Base-by-base conservation (phyloP, 1,140 invertebrate species). In the Stratiolaelaps scimitus region DNA sequence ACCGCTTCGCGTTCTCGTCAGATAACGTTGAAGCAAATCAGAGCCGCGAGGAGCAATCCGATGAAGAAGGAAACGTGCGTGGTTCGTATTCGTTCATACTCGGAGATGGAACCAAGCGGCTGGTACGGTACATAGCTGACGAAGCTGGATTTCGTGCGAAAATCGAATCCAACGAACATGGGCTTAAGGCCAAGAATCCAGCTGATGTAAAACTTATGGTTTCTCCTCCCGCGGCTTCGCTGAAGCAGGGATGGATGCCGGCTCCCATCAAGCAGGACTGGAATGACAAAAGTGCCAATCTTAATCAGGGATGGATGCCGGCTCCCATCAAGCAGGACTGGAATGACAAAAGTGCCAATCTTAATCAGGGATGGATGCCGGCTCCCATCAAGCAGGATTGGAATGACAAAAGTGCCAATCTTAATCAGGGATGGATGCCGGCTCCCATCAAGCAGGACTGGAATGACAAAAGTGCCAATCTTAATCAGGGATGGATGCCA, bases 121-220 rank as follows among this genome's bases (percentile, higher is more conserved):
- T 66, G 20, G 69, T 70, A n/a, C 23, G 66, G 19, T 70, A 70
- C 53, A 53, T 70, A 65, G 69, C 69, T 19, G 69, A 69, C 56
- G 60, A 44, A 13, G 66, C 34, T 29, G 67, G 67, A 68, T 68
- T 68, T 45, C 40, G 65, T 20, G 67, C 65, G 19, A 60, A 67
- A 19, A 66, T 68, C 34, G 28, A 68, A 13, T 67, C 67, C 20
- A 68, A 68, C 28, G 67, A 68, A 56, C 43, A 43, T 15, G 67
- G 67, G 2, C 10, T 60, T 15, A 34, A 60, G 20, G 17, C 53
- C 15, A 60, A 60, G 23, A 60, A 60, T 23, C 53, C 53, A 60
- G 53, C 53, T 10, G 53, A 60, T 26, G 53, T 60, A 4, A 60
- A 60, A 23, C 34, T 60, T 34, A 60, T 60, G 26, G 53, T 34